Evolutionary conservation across 2,888 invertebrate species (phyloP).

Genomic region (Lithosia quadra): DNA sequence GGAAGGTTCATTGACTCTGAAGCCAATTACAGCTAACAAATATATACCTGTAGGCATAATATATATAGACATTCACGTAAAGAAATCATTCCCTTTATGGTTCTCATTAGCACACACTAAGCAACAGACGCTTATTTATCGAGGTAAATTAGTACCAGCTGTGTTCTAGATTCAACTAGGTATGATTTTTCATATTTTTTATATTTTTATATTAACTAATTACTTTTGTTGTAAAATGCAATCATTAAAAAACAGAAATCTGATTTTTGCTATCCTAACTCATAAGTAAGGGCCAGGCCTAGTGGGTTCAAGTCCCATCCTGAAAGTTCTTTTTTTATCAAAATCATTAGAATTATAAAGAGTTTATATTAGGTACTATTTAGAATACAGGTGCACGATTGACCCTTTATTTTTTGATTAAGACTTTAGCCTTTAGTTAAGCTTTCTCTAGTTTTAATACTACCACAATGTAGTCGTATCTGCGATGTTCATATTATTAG

Average conservation of each 20-base stretch:
- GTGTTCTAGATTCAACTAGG: not conserved
- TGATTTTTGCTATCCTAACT: not conserved
- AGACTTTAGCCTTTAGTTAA: too few relatives aligned
- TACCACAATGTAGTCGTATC: not conserved
- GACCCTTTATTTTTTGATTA: too few relatives aligned
- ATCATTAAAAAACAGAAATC: not conserved
- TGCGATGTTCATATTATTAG: slow-evolving; percentile 22
- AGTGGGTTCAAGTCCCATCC: too few relatives aligned
- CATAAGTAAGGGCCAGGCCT: too few relatives aligned
- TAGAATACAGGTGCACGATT: too few relatives aligned
- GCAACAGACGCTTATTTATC: not conserved
- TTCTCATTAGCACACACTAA: not conserved
- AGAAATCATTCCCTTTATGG: not conserved
- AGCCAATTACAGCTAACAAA: not conserved
- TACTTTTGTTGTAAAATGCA: not conserved
- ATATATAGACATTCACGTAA: not conserved
- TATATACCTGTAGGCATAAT: not conserved
- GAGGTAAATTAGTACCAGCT: not conserved
- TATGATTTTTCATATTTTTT: not conserved
- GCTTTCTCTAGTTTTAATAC: not conserved
- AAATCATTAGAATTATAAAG: too few relatives aligned
- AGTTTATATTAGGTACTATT: too few relatives aligned
- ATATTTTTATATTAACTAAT: not conserved
- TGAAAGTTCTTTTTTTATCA: too few relatives aligned
- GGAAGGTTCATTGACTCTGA: too few relatives aligned